These are phyloP conservation scores for Polydrusus tereticollis DNA, from an alignment of 2,888 invertebrate species.

Conservation along the genomic window DNA sequence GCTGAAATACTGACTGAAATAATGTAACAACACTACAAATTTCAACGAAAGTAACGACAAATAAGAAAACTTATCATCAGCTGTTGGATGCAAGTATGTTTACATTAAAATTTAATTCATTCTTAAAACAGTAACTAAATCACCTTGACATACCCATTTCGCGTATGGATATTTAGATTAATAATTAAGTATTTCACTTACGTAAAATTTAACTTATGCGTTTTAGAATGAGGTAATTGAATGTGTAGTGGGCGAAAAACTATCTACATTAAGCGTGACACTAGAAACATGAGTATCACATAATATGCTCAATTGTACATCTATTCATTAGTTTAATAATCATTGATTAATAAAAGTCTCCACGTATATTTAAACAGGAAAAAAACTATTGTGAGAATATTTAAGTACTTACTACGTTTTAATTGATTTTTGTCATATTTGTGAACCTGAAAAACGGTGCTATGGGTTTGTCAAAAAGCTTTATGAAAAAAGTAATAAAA, in stretches of 20 bases:
- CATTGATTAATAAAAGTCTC: no score
- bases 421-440: no score
- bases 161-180: conserved; percentile 5
- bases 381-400: no score
- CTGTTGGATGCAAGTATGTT: not conserved
- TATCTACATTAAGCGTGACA: not conserved
- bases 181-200: not conserved
- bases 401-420: no score
- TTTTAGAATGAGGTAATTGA: not conserved
- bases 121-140: conserved; percentile 6
- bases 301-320: no score
- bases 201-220: not conserved
- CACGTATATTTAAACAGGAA: no score
- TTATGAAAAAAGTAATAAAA: no score
- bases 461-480: no score
- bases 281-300: not conserved
- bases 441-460: no score
- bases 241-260: not conserved
- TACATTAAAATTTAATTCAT: conserved; percentile 2
- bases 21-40: no score
- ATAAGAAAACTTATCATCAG: conserved; percentile 3
- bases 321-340: no score
- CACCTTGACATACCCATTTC: conserved; percentile 18
- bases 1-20: no score
- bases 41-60: conserved; percentile 6